Evolutionary conservation across 2,113 vertebrate genomes (phyloP).

Genomic region (Entelurus aequoreus): DNA sequence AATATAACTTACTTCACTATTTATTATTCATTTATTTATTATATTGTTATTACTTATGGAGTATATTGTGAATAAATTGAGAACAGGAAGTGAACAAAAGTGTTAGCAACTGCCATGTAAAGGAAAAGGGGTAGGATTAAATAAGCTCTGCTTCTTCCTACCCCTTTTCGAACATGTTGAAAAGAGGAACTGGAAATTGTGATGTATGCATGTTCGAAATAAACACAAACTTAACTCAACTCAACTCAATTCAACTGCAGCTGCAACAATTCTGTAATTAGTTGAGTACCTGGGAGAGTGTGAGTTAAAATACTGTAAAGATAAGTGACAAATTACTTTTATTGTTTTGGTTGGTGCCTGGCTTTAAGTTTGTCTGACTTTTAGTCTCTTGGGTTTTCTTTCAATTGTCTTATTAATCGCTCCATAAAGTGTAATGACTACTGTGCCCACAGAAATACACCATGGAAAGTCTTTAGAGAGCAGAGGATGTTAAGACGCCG

Average conservation of each 20-base stretch:
- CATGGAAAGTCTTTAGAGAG: conserved; percentile 32
- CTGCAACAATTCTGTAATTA: conserved; percentile 40
- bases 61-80: no score
- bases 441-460: conserved; percentile 28
- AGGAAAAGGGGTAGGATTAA: no score
- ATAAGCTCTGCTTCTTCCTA: no score
- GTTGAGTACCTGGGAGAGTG: conserved; percentile 15
- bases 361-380: conserved; percentile 13
- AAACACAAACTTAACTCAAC: no score
- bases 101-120: no score
- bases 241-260: not conserved
- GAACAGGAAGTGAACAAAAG: no score
- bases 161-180: no score
- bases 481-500: not conserved
- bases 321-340: conserved; percentile 46
- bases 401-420: conserved; percentile 40
- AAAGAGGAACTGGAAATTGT: no score
- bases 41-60: no score
- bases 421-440: conserved; percentile 50
- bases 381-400: conserved; percentile 30
- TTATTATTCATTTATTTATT: no score
- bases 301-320: conserved; percentile 24
- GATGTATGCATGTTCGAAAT: no score
- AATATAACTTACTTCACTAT: no score
- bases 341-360: conserved; percentile 26